Evolutionary conservation across 1,140 invertebrate genomes (phyloP), one percentile per base, ranked within the genome.

Genomic region (Drosophila tropicalis): DNA sequence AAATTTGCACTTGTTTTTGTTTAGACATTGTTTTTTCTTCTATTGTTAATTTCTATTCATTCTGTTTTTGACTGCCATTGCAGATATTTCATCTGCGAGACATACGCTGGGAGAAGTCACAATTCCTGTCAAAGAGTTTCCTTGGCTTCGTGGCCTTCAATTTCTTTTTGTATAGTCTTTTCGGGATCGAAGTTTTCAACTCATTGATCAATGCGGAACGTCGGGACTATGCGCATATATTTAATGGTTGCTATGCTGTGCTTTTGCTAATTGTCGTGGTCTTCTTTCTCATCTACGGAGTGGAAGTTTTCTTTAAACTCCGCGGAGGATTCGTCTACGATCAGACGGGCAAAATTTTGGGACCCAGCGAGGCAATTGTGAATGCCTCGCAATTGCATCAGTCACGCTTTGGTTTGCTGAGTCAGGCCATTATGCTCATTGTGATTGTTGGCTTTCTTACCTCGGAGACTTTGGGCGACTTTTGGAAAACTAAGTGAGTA

Each of bases 221-320:
- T 10, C 82, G 87, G n/a, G 85, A 82, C 40, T 91, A 92, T 71
- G 90, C 91, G 3, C 96, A 97, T 90, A 94, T 98, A 6, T 98
- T 98, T 92, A 98, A 98, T 92, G 96, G 97, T 5, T 97, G 97
- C 91, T 98, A 98, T 92, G 98, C 97, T 12, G 95, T 97, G 10
- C 93, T 98, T 12, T 94, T 98, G 44, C 96, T 98, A 81, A 96
- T 98, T 61, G 97, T 98, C 29, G 97, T 98, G 25, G 94, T 98
- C 6, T 98, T 98, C 93, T 98, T 98, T 92, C 94, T 99, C 36
- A 97, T 98, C 63, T 99, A 98, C 92, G 98, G 98, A 25, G 96
- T 98, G 9, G 97, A 98, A 93, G 97, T 98, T 1, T 98, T 96
- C 92, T 98, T 98, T 90, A 98, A 98, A 95, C 96, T 98, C 92